Base-by-base conservation (phyloP, 2,113 vertebrate species). In the Cottus gobio region DNA sequence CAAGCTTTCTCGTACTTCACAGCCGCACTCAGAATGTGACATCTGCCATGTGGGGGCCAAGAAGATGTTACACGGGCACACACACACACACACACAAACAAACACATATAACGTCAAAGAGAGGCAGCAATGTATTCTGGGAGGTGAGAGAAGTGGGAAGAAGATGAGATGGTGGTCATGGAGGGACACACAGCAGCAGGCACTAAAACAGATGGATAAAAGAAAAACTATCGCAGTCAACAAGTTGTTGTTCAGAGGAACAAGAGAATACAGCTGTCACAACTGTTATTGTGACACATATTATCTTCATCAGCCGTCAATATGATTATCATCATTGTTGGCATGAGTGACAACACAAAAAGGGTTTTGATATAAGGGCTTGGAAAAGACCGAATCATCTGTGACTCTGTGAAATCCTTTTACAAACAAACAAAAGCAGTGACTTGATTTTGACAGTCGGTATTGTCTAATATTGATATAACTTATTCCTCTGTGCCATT, bases 21-120 rank as follows among this genome's bases (percentile, higher is more conserved):
- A 92, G 82, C 44, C 56, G 74, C 71, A 42, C 82, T 93, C 75
- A 82, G 90, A 93, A 94, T 93, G 90, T 92, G 91, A 79, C 89
- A 85, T 85, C 84, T 82, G 79, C 69, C 39, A 56, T 79, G 67
- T 15, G 77, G 68, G 72, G 86, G 87, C 85, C 79, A 77, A 62
- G 63, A 62, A 50, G 61, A 79, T 75, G 81, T 85, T 56, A 60
- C 28, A 77, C 20, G 44, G 30, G 68, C 61, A 57, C 58, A 54
- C 65, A 46, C 39, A 66, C 65, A 75, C 57, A 64, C 57, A 73
- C 65, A 66, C 75, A 75, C 75, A 60, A 60, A 71, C 39, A 60
- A 26, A 61, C 46, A 71, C 42, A 54, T 2, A 7, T n/a, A 81
- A 69, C 37, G 69, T 67, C 68, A 76, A 58, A 80, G 60, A 63